phyloP scores from a whole-genome alignment of 2,888 invertebrate genomes.

The Ischnura elegans region DNA sequence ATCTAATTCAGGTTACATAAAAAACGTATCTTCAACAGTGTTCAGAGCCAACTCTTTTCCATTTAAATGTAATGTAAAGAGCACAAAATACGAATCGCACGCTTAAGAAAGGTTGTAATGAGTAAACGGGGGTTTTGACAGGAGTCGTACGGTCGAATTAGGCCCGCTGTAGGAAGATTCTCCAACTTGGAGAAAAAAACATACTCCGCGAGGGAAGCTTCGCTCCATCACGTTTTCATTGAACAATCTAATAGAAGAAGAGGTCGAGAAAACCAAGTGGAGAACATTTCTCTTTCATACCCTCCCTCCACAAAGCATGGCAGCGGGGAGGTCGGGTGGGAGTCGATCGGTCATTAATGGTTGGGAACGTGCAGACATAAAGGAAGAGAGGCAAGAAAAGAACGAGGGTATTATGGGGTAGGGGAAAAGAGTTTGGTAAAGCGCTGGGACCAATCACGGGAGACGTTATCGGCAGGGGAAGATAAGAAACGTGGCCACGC shows the following conservation, averaged over 20 bases:
- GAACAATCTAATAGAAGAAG: not conserved
- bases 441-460: not conserved
- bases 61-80: too few species aligned
- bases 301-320: not conserved
- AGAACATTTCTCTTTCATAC: not conserved
- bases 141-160: not conserved
- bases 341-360: conserved; percentile 27
- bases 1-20: too few species aligned
- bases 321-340: conserved; percentile 11
- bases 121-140: too few species aligned
- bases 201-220: not conserved
- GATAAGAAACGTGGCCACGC: not conserved
- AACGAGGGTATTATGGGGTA: not conserved
- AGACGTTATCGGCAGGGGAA: not conserved
- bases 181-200: not conserved
- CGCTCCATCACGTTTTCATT: not conserved
- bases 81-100: too few species aligned
- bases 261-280: not conserved
- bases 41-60: too few species aligned
- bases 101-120: too few species aligned
- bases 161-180: not conserved
- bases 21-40: too few species aligned
- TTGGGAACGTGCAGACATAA: not conserved
- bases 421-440: not conserved
- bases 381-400: not conserved